Evolutionary conservation across 2,113 vertebrate species (phyloP).

Genomic region (Saguinus imperator): DNA sequence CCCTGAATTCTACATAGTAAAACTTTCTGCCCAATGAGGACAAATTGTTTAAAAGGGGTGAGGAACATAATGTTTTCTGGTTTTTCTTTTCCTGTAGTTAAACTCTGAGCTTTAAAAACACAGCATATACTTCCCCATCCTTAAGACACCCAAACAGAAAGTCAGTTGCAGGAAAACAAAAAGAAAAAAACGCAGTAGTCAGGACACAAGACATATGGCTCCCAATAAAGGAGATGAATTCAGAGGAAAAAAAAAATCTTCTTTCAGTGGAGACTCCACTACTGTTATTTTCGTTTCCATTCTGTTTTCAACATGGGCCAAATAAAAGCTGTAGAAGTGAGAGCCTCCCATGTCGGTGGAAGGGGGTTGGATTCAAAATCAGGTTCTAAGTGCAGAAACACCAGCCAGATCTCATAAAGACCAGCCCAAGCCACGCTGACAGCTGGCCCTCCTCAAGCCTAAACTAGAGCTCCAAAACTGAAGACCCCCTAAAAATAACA

Average conservation of each 20-base stretch:
- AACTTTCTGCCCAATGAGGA: not conserved
- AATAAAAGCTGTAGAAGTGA: not conserved
- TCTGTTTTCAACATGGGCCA: not conserved
- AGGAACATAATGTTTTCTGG: too few species aligned
- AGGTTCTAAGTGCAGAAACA: not conserved
- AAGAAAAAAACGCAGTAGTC: too few species aligned
- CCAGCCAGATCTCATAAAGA: not conserved
- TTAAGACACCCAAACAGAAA: not conserved
- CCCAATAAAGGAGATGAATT: not conserved
- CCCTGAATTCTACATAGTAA: not conserved
- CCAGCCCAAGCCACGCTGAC: not conserved
- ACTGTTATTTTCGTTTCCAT: not conserved
- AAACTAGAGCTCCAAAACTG: not conserved
- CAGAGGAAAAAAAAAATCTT: not conserved
- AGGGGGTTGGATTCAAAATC: not conserved
- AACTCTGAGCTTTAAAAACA: not conserved
- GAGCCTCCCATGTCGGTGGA: not conserved
- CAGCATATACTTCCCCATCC: not conserved
- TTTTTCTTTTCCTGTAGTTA: not conserved
- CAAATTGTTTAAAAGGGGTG: not conserved
- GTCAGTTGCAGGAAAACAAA: not conserved
- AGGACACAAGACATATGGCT: not conserved
- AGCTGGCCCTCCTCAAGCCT: constrained; percentile 17
- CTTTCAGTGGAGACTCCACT: too few species aligned
- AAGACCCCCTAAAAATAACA: constrained; percentile 54